Evolutionary conservation across 2,888 invertebrate species (phyloP).

Genomic region (Oconnorella tubifera): DNA sequence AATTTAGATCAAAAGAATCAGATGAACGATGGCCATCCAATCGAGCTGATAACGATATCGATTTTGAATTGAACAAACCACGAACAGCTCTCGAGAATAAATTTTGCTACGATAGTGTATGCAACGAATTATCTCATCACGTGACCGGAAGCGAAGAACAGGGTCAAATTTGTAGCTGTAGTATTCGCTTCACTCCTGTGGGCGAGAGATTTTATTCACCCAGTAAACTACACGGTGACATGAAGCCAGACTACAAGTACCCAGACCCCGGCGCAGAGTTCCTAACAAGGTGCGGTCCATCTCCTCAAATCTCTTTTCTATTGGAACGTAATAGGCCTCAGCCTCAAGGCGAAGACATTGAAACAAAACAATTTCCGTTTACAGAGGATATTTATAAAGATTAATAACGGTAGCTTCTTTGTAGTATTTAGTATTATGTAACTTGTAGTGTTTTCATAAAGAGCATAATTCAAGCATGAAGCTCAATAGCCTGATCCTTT

Average conservation of each 20-base stretch:
- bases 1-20: too few species aligned
- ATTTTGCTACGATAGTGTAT: background rate
- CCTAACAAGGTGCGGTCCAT: background rate
- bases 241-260: background rate
- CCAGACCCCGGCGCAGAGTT: background rate
- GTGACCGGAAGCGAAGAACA: background rate
- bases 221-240: background rate
- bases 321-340: background rate
- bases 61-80: background rate
- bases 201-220: background rate
- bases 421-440: too few species aligned
- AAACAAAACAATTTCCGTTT: background rate
- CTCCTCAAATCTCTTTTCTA: background rate
- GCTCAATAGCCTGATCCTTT: too few species aligned
- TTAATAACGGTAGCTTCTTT: background rate
- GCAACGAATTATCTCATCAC: background rate
- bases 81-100: background rate
- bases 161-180: background rate
- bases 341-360: background rate
- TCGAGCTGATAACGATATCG: background rate
- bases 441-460: too few species aligned
- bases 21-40: background rate
- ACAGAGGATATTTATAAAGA: constrained; percentile 6
- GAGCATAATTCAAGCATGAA: too few species aligned
- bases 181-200: background rate